phyloP scores from a whole-genome alignment of 2,888 invertebrate species.

The Melangyna quadrimaculata region DNA sequence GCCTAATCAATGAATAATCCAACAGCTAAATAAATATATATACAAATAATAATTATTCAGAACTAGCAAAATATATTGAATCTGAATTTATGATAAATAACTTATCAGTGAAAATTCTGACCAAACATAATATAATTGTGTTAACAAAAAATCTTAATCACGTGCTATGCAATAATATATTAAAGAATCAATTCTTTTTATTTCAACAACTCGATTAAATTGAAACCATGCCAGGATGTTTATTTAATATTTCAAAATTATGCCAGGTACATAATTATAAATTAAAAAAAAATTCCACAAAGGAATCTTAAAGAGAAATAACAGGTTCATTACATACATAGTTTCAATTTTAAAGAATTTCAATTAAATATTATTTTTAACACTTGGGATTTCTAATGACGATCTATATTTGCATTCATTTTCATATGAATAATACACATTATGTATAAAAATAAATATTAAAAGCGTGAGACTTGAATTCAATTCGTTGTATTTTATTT shows the following conservation, averaged over 20 bases:
- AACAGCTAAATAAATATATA: neutral
- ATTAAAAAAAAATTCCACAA: neutral
- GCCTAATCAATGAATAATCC: neutral
- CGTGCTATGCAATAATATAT: neutral
- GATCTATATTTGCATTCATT: neutral
- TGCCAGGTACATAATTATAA: neutral
- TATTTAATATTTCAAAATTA: too few relatives aligned
- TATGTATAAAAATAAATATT: constrained; percentile 14
- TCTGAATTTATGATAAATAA: neutral
- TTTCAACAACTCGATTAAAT: neutral
- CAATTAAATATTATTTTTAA: constrained; percentile 31
- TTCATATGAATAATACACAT: neutral
- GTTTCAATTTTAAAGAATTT: neutral
- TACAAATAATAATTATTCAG: neutral
- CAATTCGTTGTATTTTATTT: neutral
- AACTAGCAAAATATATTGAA: neutral
- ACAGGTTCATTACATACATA: constrained; percentile 11
- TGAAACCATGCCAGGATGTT: constrained; percentile 3
- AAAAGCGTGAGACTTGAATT: neutral
- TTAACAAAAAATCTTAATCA: neutral
- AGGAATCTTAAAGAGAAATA: neutral
- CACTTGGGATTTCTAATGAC: constrained; percentile 4
- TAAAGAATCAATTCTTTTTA: neutral
- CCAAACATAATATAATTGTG: neutral
- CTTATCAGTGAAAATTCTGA: neutral